These are phyloP conservation scores for Menidia menidia DNA, from an alignment of 2,797 vertebrate genomes.

Conservation along the genomic window DNA sequence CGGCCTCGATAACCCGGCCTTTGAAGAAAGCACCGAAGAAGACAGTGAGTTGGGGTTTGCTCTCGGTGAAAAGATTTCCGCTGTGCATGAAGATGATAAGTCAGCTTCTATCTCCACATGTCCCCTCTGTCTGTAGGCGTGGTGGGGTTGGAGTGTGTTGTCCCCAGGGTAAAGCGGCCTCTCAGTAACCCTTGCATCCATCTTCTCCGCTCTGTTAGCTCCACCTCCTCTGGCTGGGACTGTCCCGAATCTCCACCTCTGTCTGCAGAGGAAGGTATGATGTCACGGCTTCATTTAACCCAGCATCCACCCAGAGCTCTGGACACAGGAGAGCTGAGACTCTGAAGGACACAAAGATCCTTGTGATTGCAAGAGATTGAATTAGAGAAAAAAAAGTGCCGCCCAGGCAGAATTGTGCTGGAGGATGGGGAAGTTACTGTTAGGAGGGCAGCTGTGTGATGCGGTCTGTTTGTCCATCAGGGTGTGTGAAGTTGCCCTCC, in stretches of 20 bases:
- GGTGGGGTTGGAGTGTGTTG: slow-evolving; percentile 72
- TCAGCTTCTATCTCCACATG: slow-evolving; percentile 26
- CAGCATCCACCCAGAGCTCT: slow-evolving; percentile 4
- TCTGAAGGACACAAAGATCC: slow-evolving; percentile 6
- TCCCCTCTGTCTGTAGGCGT: slow-evolving; percentile 68
- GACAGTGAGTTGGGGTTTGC: slow-evolving; percentile 86
- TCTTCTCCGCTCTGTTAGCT: slow-evolving; percentile 78
- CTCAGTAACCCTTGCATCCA: slow-evolving; percentile 82
- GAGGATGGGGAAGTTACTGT: slow-evolving; percentile 27
- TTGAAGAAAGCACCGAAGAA: slow-evolving; percentile 90
- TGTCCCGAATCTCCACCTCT: slow-evolving; percentile 82
- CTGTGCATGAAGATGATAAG: background rate
- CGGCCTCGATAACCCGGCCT: slow-evolving; percentile 92
- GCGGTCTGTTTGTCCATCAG: slow-evolving; percentile 75
- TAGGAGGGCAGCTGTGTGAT: slow-evolving; percentile 30
- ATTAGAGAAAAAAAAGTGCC: slow-evolving; percentile 21
- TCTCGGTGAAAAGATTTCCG: background rate
- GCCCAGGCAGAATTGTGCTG: slow-evolving; percentile 20
- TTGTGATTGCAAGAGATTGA: slow-evolving; percentile 4
- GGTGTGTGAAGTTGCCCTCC: slow-evolving; percentile 90
- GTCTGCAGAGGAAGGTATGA: slow-evolving; percentile 77
- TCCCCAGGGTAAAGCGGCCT: slow-evolving; percentile 73
- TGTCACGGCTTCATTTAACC: slow-evolving; percentile 44
- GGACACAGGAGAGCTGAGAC: too few relatives aligned
- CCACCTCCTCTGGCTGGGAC: slow-evolving; percentile 82